Evolutionary conservation across 2,888 invertebrate species (phyloP).

Genomic region (Caenorhabditis auriculariae): DNA sequence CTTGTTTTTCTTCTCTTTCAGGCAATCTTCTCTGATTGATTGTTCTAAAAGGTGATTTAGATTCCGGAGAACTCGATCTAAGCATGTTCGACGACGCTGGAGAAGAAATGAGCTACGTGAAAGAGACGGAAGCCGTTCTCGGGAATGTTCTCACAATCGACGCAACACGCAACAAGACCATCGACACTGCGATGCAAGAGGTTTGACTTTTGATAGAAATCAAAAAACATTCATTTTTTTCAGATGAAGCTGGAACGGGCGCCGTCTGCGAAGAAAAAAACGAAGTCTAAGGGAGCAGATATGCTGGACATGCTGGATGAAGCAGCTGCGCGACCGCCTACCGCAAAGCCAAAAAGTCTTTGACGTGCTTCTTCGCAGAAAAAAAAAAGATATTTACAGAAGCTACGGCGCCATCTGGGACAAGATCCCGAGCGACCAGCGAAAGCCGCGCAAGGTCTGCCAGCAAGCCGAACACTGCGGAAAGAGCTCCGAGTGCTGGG

Average conservation of each 20-base stretch:
- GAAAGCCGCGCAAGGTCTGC: not conserved
- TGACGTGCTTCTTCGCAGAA: constrained; percentile 8
- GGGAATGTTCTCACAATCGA: constrained; percentile 30
- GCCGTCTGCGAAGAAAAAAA: constrained; percentile 31
- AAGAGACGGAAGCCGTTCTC: constrained; percentile 12
- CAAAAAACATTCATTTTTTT: no score
- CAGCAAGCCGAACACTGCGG: constrained; percentile 1
- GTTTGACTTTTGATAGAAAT: no score
- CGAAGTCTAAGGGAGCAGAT: constrained; percentile 50
- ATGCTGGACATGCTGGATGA: constrained; percentile 61
- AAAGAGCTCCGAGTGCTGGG: constrained; percentile 11
- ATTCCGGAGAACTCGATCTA: constrained; percentile 23
- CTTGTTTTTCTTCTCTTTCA: no score
- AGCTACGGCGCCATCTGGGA: constrained; percentile 6
- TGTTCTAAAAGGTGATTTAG: no score
- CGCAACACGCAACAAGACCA: constrained; percentile 22
- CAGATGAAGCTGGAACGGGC: no score
- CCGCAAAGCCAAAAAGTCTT: constrained; percentile 20
- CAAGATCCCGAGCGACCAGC: constrained; percentile 6
- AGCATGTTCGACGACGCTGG: constrained; percentile 39
- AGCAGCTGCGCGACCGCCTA: constrained; percentile 40
- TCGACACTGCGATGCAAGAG: constrained; percentile 16
- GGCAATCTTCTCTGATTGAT: no score
- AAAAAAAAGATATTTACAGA: constrained; percentile 11
- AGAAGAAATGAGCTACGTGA: constrained; percentile 39